Evolutionary conservation across 2,797 vertebrate genomes (phyloP).

Genomic region (Phoebastria nigripes): DNA sequence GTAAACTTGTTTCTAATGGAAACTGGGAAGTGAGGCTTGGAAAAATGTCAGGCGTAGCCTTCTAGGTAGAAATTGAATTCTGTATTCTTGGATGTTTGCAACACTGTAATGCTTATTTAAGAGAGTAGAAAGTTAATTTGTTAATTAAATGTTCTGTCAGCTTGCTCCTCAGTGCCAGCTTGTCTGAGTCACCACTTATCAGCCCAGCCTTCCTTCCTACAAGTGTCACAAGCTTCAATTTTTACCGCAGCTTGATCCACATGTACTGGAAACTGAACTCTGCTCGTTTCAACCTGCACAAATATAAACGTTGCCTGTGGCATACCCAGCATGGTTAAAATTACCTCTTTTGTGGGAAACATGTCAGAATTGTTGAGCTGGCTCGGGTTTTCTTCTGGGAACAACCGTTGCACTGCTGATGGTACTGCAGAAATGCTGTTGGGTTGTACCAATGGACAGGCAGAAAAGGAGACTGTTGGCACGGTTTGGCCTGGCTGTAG

Average conservation of each 20-base stretch:
- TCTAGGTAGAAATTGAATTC: neutral
- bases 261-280: neutral
- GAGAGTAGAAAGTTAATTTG: constrained; percentile 33
- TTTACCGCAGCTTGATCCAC: neutral
- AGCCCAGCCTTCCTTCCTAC: constrained; percentile 1
- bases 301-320: neutral
- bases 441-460: neutral
- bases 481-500: neutral
- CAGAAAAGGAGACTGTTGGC: neutral
- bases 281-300: neutral
- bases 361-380: neutral
- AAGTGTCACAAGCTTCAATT: neutral
- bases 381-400: neutral
- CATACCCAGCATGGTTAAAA: neutral
- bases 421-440: neutral
- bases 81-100: neutral
- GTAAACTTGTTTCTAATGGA: constrained; percentile 35
- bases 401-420: rapidly evolving
- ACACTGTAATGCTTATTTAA: constrained; percentile 37
- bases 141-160: constrained; percentile 53
- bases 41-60: neutral
- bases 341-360: neutral
- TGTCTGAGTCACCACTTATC: constrained; percentile 32
- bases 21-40: constrained; percentile 7
- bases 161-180: constrained; percentile 25